Evolutionary conservation across 2,888 invertebrate species (phyloP).

Genomic region (Eristalis pertinax): DNA sequence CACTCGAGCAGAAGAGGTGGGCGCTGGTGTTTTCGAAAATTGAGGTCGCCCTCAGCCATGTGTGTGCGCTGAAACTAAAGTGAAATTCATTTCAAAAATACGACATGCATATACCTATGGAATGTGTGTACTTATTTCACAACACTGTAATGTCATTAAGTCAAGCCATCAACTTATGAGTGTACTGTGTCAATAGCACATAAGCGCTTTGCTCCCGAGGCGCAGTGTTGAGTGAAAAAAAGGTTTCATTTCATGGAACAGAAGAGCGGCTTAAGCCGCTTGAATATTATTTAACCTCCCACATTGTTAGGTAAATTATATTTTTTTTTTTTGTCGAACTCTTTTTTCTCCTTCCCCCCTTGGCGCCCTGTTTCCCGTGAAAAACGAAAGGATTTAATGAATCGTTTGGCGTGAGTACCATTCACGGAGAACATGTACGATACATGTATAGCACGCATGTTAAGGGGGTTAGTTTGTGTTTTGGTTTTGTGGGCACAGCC

Average conservation of each 20-base stretch:
- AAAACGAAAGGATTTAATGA: conserved; percentile 47
- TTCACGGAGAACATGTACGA: conserved; percentile 47
- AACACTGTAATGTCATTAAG: conserved; percentile 60
- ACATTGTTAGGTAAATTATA: conserved; percentile 13
- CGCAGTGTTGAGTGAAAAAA: conserved; percentile 48
- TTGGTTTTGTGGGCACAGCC: neutral
- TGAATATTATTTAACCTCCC: conserved; percentile 51
- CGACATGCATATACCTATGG: neutral
- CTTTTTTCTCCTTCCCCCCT: neutral
- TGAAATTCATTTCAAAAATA: conserved; percentile 44
- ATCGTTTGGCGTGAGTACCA: conserved; percentile 57
- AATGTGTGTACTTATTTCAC: conserved; percentile 9
- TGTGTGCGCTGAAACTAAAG: neutral
- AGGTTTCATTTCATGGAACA: neutral
- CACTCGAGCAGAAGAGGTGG: conserved; percentile 13
- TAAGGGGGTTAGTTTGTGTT: conserved; percentile 53
- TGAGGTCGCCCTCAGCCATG: conserved; percentile 55
- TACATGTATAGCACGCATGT: conserved; percentile 27
- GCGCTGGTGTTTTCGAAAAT: conserved; percentile 40
- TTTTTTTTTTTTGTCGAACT: neutral
- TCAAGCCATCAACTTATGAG: conserved; percentile 57
- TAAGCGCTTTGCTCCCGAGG: conserved; percentile 33
- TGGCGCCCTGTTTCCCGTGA: neutral
- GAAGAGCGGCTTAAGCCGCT: conserved; percentile 31
- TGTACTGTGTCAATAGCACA: conserved; percentile 61